Base-by-base conservation (phyloP, 2,113 vertebrate species). In the Scytalopus superciliaris region DNA sequence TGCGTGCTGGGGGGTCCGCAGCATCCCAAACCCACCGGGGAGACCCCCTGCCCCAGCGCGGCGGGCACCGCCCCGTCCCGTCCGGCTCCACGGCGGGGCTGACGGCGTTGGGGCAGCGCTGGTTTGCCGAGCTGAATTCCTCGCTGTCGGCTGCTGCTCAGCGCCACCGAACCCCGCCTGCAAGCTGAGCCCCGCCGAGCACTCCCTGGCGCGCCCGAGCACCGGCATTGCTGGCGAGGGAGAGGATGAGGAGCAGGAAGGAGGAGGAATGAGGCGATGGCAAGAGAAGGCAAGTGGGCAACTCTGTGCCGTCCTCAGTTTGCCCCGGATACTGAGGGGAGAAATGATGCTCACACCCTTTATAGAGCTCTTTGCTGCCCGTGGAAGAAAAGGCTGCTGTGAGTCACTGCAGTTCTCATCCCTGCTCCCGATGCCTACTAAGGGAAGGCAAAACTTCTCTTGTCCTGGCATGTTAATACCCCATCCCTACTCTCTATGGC, bases 271-370 rank as follows among this genome's bases (percentile, higher is more conserved):
- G 40, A 60, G 57, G 42, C 10, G 14, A 6, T 0, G 40, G 15
- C 0, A 8, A 62, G 39, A 64, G n/a, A 52, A 60, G 42, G 42
- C 1, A n/a, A 70, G 31, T 6, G 66, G 13, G 14, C 0, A 6
- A 1, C 39, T 8, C 19, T 4, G 31, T 13, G 4, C 10, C 2
- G 0, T 68, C 42, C 45, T 63, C 75, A 19, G 27, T 31, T 68
- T 60, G 10, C 90, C 76, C 52, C 56, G 33, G 70, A 10, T 10
- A 7, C 1, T 4, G 42, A 39, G 39, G 25, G 17, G 42, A 9
- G 55, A 17, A 60, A 14, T 1, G 64, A 4, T 24, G 55, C 44
- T 40, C 1, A 0, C 40, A 8, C 4, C 17, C 37, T 40, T 5
- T 64, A 13, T 14, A 16, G 40, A 84, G 50, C 6, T 81, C 33